A percentile compares a stretch with the other conserved stretches of the same genome.
Evolutionary conservation across 2,797 vertebrate species (phyloP).

Genomic region (Etheostoma perlongum): DNA sequence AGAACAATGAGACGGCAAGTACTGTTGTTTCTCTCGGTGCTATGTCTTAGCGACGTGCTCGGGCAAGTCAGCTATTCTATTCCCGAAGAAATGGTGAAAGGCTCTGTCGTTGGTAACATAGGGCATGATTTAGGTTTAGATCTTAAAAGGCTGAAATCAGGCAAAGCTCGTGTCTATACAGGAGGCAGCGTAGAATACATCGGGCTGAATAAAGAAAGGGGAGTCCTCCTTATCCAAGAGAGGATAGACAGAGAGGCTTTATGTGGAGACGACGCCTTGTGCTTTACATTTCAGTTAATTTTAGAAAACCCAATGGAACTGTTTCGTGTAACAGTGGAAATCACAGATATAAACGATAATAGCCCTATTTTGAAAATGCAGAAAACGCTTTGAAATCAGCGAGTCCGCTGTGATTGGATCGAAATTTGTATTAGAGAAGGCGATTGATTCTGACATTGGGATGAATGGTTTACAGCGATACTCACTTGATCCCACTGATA

Average conservation of each 20-base stretch:
- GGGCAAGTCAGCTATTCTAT: conserved; percentile 88
- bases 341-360: conserved; percentile 80
- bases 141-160: conserved; percentile 75
- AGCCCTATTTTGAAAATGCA: conserved; percentile 59
- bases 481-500: conserved; percentile 65
- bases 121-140: conserved; percentile 77
- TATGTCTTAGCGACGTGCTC: conserved; percentile 72
- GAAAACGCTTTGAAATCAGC: conserved; percentile 74
- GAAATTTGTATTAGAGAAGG: conserved; percentile 79
- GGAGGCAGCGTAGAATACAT: conserved; percentile 78
- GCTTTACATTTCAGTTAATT: conserved; percentile 87
- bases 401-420: conserved; percentile 76
- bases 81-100: conserved; percentile 88
- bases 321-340: conserved; percentile 80
- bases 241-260: conserved; percentile 88
- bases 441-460: conserved; percentile 81
- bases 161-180: conserved; percentile 83
- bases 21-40: conserved; percentile 82
- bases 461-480: conserved; percentile 81
- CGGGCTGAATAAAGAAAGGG: conserved; percentile 84
- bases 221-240: conserved; percentile 86
- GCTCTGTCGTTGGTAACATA: conserved; percentile 76
- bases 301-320: conserved; percentile 88
- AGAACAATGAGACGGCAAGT: conserved; percentile 83
- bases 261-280: conserved; percentile 85